Conservation (phyloP, 1,140 invertebrate species). For the Meloidogyne exigua region DNA sequence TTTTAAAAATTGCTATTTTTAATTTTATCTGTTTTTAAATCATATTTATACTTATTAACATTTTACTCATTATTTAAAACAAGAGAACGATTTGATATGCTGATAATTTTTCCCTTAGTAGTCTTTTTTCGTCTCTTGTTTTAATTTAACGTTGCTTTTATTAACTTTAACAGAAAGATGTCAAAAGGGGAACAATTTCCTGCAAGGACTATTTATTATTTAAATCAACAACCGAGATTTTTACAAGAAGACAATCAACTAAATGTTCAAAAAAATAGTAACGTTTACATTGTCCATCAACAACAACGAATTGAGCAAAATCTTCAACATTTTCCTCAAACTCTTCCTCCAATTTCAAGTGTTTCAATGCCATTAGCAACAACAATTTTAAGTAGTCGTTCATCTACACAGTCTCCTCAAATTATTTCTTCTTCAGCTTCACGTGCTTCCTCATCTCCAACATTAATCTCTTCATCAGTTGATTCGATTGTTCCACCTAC, state of each 20-base stretch:
- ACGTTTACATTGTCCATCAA: not conserved
- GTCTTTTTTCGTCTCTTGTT: not conserved
- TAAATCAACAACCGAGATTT: not conserved
- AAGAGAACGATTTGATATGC: no score
- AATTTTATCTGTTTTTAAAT: not conserved
- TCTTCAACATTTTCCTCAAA: not conserved
- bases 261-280: not conserved
- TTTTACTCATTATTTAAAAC: not conserved
- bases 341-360: not conserved
- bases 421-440: slow-evolving; percentile 1
- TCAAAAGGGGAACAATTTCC: not conserved
- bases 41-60: not conserved
- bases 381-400: not conserved
- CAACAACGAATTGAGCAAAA: not conserved
- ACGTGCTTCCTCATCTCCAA: not conserved
- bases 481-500: not conserved
- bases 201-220: not conserved
- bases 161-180: not conserved
- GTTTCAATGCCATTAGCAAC: not conserved
- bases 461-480: not conserved
- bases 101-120: no score
- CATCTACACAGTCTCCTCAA: slow-evolving; percentile 4
- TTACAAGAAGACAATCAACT: not conserved
- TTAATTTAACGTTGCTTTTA: not conserved
- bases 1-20: not conserved